Evolutionary conservation across 35 echinoderm and acorn worm species (phyloP).

Genomic region (Holothuria glaberrima): DNA sequence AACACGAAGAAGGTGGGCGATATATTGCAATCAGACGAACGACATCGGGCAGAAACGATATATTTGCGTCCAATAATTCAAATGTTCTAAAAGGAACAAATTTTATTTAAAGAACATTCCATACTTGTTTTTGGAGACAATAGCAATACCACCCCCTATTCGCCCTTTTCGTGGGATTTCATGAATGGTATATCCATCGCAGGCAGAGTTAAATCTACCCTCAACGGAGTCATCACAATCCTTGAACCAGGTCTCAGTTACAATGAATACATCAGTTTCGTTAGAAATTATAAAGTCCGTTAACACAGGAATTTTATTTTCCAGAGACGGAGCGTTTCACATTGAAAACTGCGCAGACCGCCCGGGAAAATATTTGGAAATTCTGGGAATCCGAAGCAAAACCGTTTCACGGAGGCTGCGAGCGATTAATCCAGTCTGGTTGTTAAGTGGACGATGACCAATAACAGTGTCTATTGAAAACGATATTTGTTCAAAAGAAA

Average conservation of each 20-base stretch:
- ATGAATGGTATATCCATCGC: slow-evolving; percentile 20
- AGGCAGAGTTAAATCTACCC: slow-evolving; percentile 24
- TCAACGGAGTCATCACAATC: slow-evolving; percentile 28
- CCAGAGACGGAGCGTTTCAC: neutral
- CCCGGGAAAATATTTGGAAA: slow-evolving; percentile 14
- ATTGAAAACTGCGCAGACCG: neutral
- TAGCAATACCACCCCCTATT: slow-evolving; percentile 16
- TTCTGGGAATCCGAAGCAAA: neutral
- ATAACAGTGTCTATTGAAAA: no score
- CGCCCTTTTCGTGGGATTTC: slow-evolving; percentile 26
- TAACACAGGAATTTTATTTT: slow-evolving; percentile 20
- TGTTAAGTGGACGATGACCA: no score
- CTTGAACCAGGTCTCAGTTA: slow-evolving; percentile 31
- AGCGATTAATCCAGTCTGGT: no score
- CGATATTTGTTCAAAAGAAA: no score
- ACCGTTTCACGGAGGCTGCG: no score
- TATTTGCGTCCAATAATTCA: neutral
- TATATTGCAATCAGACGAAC: neutral
- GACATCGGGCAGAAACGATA: neutral
- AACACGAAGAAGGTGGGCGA: neutral
- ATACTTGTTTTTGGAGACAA: slow-evolving; percentile 12
- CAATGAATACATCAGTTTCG: slow-evolving; percentile 35
- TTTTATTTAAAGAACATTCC: neutral
- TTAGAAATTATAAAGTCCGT: slow-evolving; percentile 13
- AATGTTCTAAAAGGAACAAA: neutral